Base-by-base conservation (phyloP, 2,113 vertebrate species). In the Theristicus caerulescens region DNA sequence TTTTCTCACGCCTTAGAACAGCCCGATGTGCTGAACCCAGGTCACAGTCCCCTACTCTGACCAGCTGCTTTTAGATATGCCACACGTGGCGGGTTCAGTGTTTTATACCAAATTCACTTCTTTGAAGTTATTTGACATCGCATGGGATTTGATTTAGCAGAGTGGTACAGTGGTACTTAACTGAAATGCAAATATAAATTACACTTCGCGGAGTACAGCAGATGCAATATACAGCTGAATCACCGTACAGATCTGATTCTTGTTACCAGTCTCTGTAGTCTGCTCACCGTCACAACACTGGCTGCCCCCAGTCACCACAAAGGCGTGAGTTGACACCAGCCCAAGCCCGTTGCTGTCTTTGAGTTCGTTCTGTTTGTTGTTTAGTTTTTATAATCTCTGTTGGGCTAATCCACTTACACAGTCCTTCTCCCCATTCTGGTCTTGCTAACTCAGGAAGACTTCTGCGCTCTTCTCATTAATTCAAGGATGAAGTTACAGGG, bases 1-100 rank as follows among this genome's bases (percentile, higher is more conserved):
- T 11, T 79, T 42, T 22, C 65, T 64, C 17, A 1, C 13, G 61
- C 52, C 47, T 11, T 7, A 22, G 46, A 26, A 6, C 3, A 31
- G 17, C 22, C 65, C 24, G 46, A 21, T 21, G 24, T 44, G n/a
- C 54, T 44, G 40, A 11, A 6, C 5, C 3, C n/a, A 15, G 38
- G 18, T 36, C 44, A 16, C 47, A 5, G 52, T 5, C 61, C 51
- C 7, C 27, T 3, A 2, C 49, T 24, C 78, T 15, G 51, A 17
- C 32, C 51, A 13, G 62, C 79, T 58, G 64, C 51, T 40, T 27
- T 29, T 6, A 24, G 34, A 15, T 25, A 4, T 7, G 34, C 40
- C n/a, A 21, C 29, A 3, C 0, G 4, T 26, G 54, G 32, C 0
- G 0, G 27, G 27, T 52, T 67, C 3, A 2, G 34, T 19, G 62